Evolutionary conservation across 2,888 invertebrate species (phyloP), one percentile per base, ranked within the genome.

Genomic region (Thymelicus acteon): DNA sequence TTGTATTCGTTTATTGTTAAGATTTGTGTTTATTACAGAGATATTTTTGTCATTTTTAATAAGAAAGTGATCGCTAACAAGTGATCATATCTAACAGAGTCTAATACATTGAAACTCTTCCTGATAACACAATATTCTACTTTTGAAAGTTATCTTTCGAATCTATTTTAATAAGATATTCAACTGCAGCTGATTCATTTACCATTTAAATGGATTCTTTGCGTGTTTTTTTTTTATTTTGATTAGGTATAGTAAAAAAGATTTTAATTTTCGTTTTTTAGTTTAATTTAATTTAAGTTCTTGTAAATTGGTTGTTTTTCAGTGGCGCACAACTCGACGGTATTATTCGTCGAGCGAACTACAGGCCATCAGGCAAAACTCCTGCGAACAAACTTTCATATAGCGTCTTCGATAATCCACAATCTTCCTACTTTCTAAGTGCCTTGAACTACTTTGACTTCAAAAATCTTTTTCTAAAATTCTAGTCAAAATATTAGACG

Each of bases 381-480:
- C 97, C 92, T 96, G 97, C 94, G 97, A 97, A 95, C 97, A 97
- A 93, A 97, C 97, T 85, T 97, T 95, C 94, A 97, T 97, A 95
- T 97, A 97, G 96, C 96, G 78, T 86, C 52, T 47, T 58, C 39
- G n/a, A 52, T 7, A 37, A 12, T 24, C 73, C 13, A 31, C 57
- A 73, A 73, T 78, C 31, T 85, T 80, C 77, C 76, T 80, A 66
- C 24, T 82, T 85, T 86, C 85, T 83, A 89, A 92, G 89, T 91
- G 90, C 90, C 88, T 90, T 89, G 79, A 78, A 79, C 79, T 70
- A 39, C 37, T 58, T 65, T n/a, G 3, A 67, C 44, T 58, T 19
- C n/a, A 39, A 61, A 31, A 54, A 49, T 58, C 15, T 0, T 52
- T 60, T 54, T 49, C 44, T 68, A 44, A 58, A 69, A 47, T 63